Base-by-base conservation (phyloP, 1,140 invertebrate genomes). In the Tetramorium alpestre region DNA sequence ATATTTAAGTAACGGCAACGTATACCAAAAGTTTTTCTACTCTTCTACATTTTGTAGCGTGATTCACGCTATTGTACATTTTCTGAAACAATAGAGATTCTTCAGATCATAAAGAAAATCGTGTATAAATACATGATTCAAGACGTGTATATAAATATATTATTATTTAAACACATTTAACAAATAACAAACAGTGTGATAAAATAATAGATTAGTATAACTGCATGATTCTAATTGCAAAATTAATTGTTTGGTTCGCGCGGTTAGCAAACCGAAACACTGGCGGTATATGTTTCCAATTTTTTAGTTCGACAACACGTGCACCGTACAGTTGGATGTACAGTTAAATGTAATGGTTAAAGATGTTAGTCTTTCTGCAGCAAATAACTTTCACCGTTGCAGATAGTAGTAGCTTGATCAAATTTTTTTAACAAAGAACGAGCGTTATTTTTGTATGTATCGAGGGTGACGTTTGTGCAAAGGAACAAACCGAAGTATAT, bases 31-130 rank as follows among this genome's bases (percentile, higher is more conserved):
- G 47, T 77, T 72, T 90, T 90, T 88, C 78, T 90, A 90, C 84
- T 90, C 89, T 90, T 90, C 85, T 90, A 90, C 89, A 47, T 84
- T 88, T 88, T 90, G 78, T 87, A 87, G 86, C 18, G n/a, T 86
- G 70, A 38, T 54, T 6, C 28, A 62, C 58, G 54, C 73, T 85
- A 69, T 51, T 75, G 73, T 67, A 60, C 11, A 49, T 75, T 58
- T 75, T 73, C 41, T 16, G 16, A 51, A 65, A 72, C 25, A 72
- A n/a, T 60, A 75, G 28, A 60, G 4, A 54, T 56, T 60, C 47
- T 54, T 7, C 3, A 28, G 18, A n/a, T 38, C 41, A 7, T 44
- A 84, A 18, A 49, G 11, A 84, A 84, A 60, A 47, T n/a, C 11
- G 58, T 49, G 22, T 47, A 49, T n/a, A 82, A 10, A 69, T 49